Conservation (phyloP, 1,140 invertebrate species). For the Solenopsis invicta region DNA sequence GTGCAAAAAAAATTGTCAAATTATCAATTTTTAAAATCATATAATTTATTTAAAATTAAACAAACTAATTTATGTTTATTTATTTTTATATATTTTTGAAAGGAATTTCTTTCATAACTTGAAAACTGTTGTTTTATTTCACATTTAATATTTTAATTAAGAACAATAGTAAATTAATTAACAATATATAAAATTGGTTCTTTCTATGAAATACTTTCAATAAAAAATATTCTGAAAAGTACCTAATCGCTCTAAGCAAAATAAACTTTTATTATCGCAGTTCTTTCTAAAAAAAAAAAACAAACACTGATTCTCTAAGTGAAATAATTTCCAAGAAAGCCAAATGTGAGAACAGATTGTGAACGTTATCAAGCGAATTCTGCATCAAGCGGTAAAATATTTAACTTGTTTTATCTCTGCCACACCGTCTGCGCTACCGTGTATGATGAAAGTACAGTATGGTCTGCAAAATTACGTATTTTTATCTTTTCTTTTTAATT, state of each 20-base stretch:
- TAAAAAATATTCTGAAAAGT: background rate
- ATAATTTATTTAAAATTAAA: background rate
- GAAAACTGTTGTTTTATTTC: background rate
- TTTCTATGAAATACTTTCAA: background rate
- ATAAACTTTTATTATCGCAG: too few relatives aligned
- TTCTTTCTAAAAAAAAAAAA: too few relatives aligned
- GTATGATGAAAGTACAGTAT: slow-evolving; percentile 7
- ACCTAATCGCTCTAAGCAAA: background rate
- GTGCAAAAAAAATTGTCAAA: background rate
- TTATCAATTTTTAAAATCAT: background rate
- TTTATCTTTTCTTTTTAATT: background rate
- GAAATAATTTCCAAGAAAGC: background rate
- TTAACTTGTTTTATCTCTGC: slow-evolving; percentile 42
- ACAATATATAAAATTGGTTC: background rate
- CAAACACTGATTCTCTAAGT: background rate
- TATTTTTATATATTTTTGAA: background rate
- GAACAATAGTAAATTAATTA: background rate
- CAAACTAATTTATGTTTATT: background rate
- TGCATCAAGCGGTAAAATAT: slow-evolving; percentile 37
- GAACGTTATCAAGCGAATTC: slow-evolving; percentile 22
- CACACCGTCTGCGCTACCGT: slow-evolving; percentile 27
- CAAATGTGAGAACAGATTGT: background rate
- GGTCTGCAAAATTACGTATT: background rate
- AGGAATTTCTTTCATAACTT: background rate
- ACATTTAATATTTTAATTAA: background rate